Evolutionary conservation across 2,888 invertebrate genomes (phyloP).

Genomic region (Nemotelus pantherinus): DNA sequence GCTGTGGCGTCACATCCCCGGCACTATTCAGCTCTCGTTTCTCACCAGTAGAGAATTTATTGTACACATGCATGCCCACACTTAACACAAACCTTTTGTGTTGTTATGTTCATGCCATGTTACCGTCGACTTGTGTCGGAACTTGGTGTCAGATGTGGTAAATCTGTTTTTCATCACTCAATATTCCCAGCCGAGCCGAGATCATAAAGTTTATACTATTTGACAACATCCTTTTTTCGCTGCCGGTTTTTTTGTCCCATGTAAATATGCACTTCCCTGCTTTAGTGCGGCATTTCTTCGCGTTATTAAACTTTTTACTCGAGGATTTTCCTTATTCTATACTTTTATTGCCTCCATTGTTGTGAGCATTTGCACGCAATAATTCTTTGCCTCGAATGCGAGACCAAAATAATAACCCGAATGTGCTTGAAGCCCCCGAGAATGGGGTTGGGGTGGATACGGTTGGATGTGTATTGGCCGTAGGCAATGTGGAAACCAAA

Average conservation of each 20-base stretch:
- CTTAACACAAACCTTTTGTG: too few relatives aligned
- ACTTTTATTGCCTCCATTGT: conserved; percentile 34
- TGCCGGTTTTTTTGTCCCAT: neutral
- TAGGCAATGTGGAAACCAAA: conserved; percentile 4
- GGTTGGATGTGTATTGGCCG: neutral
- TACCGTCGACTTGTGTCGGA: neutral
- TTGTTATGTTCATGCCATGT: neutral
- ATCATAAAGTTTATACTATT: conserved; percentile 41
- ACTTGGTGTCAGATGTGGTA: conserved; percentile 38
- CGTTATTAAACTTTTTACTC: conserved; percentile 38
- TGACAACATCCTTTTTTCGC: conserved; percentile 34
- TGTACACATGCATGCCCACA: too few relatives aligned
- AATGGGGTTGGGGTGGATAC: too few relatives aligned
- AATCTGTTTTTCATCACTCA: conserved; percentile 41
- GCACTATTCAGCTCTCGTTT: too few relatives aligned
- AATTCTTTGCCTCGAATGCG: conserved; percentile 30
- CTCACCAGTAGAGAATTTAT: too few relatives aligned
- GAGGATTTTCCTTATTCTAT: conserved; percentile 16
- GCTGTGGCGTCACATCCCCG: too few relatives aligned
- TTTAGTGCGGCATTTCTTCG: conserved; percentile 18
- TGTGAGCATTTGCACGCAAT: conserved; percentile 40
- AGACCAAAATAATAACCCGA: conserved; percentile 30
- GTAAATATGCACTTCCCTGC: conserved; percentile 1
- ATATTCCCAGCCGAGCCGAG: conserved; percentile 28
- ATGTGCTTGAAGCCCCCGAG: neutral